Conservation (phyloP, 1,140 invertebrate species). For the Heterodera carotae region DNA sequence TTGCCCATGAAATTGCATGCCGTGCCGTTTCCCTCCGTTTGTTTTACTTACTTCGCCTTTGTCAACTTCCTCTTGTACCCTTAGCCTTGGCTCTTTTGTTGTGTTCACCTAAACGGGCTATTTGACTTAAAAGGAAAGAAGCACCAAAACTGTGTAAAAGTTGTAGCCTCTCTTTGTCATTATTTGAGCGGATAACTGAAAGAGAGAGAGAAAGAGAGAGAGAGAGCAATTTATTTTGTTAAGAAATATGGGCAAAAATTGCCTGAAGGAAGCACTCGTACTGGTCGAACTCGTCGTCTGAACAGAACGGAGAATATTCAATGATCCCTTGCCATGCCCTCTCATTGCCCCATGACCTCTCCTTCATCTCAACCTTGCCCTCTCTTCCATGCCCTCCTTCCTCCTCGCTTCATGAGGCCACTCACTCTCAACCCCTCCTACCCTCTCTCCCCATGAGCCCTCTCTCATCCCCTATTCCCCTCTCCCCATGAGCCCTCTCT, state of each 20-base stretch:
- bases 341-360: no score
- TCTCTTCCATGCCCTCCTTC: no score
- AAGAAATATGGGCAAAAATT: not conserved
- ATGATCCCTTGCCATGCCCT: not conserved
- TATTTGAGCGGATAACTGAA: constrained; percentile 63
- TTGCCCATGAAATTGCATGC: not conserved
- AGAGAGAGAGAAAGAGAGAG: constrained; percentile 20
- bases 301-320: not conserved
- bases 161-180: constrained; percentile 66
- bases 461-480: constrained; percentile 41
- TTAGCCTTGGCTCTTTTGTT: constrained; percentile 58
- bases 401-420: no score
- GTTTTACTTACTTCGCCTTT: constrained; percentile 60
- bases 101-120: constrained; percentile 52
- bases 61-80: constrained; percentile 64
- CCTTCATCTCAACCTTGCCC: no score
- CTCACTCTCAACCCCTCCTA: no score
- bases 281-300: constrained; percentile 61
- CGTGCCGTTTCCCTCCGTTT: not conserved
- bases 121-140: not conserved
- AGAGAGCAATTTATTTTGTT: constrained; percentile 3
- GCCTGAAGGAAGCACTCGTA: constrained; percentile 66
- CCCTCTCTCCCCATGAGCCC: no score
- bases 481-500: no score
- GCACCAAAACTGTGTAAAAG: constrained; percentile 54